Percentiles rank a stretch among this genome's conserved stretches.
phyloP scores from a whole-genome alignment of 2,888 invertebrate species.

The Drosophila birchii region DNA sequence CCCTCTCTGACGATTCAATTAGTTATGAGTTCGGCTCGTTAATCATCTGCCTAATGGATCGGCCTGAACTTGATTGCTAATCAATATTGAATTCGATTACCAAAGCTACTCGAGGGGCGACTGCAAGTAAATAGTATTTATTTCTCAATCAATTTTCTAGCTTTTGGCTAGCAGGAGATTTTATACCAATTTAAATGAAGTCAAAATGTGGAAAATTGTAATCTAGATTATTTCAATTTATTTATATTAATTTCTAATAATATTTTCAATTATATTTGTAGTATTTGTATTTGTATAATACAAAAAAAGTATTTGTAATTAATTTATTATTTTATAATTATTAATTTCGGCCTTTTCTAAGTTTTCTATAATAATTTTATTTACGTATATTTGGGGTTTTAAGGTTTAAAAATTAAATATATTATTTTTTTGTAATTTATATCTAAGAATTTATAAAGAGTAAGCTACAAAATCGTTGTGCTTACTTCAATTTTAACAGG shows the following conservation, averaged over 20 bases:
- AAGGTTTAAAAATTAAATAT: too few relatives aligned
- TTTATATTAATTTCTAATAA: too few relatives aligned
- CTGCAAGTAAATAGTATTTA: slow-evolving; percentile 3
- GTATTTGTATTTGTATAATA: too few relatives aligned
- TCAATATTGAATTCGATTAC: slow-evolving; percentile 39
- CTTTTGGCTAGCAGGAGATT: not conserved
- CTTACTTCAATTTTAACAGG: too few relatives aligned
- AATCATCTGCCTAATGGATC: slow-evolving; percentile 37
- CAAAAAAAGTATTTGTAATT: too few relatives aligned
- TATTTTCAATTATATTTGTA: too few relatives aligned
- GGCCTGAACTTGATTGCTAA: slow-evolving; percentile 32
- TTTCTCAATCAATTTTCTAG: slow-evolving; percentile 13
- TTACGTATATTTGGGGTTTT: too few relatives aligned
- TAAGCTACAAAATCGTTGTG: not conserved
- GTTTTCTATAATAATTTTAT: too few relatives aligned
- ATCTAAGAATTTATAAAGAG: not conserved
- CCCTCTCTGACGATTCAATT: slow-evolving; percentile 13
- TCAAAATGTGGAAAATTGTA: not conserved
- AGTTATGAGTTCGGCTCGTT: slow-evolving; percentile 33
- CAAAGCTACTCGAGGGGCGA: not conserved
- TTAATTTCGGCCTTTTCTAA: too few relatives aligned
- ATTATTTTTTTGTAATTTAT: not conserved
- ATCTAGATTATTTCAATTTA: not conserved
- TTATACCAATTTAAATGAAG: not conserved
- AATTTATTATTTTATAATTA: too few relatives aligned